Base-by-base conservation (phyloP, 2,888 invertebrate genomes). In the Trissolcus brochymenae region DNA sequence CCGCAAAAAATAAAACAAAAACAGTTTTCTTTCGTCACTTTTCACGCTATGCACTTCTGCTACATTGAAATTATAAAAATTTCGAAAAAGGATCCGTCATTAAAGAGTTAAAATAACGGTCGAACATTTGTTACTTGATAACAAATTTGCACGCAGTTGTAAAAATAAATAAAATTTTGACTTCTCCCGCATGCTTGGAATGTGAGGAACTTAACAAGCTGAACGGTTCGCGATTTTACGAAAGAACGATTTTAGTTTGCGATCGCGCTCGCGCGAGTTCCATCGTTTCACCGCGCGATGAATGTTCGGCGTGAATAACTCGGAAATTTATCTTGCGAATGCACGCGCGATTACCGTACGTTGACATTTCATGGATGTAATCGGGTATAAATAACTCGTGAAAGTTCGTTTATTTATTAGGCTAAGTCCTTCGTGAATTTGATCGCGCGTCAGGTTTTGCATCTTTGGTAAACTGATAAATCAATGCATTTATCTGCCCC, bases 351-450 rank as follows among this genome's bases (percentile, higher is more conserved):
- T 68, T 75, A 60, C 59, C 17, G 67, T 51, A 62, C 51, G 54
- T 56, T 62, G 57, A 59, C 64, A 59, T 75, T 64, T 68, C 41
- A 59, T 64, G 55, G 19, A 59, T 49, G 41, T 64, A 68, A 62
- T 59, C 55, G 49, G n/a, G 59, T 64, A 59, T 64, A 64, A 68
- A 64, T 67, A 59, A 68, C 49, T 46, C 67, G 61, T 43, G 67
- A 75, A 75, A 64, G 67, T 68, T 40, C 59, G 56, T 41, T 66
- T 66, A 54, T 73, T 66, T 73, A 60, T 64, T 55, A 55, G 55
- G 49, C 14, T 61, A 51, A 55, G 17, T 21, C 43, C 29, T 54
- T 73, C 51, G 51, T 16, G 51, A 41, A 65, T 60, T 73, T 19
- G 49, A 14, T 51, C 51, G 19, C 51, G 11, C 19, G 6, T 21